Base-by-base conservation (phyloP, 2,888 invertebrate species). In the Apotomis turbidana region DNA sequence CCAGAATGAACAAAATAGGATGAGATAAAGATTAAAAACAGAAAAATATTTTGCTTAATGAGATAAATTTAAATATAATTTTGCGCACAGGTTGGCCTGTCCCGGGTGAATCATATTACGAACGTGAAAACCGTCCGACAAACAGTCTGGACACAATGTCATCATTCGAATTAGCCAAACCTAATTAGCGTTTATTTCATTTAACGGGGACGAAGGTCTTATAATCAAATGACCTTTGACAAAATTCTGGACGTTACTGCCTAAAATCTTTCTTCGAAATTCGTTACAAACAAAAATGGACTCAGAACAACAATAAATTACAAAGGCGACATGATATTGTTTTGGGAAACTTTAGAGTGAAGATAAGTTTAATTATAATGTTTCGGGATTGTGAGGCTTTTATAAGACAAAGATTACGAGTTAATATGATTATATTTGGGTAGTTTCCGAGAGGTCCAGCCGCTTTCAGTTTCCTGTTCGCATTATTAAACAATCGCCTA, bases 181-280 rank as follows among this genome's bases (percentile, higher is more conserved):
- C 62, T 68, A 72, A 72, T 72, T 68, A 72, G 72, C 58, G 72
- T 62, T 72, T 68, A 68, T 72, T 72, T 63, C 72, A 63, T 63
- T 72, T 63, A 68, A 68, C 62, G 59, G 68, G 72, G 59, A 63
- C 68, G 63, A 54, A 62, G 63, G 52, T 51, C 58, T 63, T 59
- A 60, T 71, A 72, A 72, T 72, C 68, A 63, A 68, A 72, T 72
- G 68, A 68, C 72, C 68, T 68, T 68, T 72, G 63, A 72, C 61
- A 68, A 72, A 58, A 66, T 36, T 57, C 36, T 10, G 38, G 66
- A 27, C 36, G n/a, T 38, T n/a, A 57, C 61, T 61, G 61, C 61
- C 71, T 49, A 51, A 62, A 68, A 67, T 57, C 51, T 51, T 67
- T 58, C 61, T 67, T 41, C 57, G 12, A 55, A 57, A 71, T 68